Evolutionary conservation across 1,140 invertebrate species (phyloP).

Genomic region (Pseudomyrmex cubaensis): DNA sequence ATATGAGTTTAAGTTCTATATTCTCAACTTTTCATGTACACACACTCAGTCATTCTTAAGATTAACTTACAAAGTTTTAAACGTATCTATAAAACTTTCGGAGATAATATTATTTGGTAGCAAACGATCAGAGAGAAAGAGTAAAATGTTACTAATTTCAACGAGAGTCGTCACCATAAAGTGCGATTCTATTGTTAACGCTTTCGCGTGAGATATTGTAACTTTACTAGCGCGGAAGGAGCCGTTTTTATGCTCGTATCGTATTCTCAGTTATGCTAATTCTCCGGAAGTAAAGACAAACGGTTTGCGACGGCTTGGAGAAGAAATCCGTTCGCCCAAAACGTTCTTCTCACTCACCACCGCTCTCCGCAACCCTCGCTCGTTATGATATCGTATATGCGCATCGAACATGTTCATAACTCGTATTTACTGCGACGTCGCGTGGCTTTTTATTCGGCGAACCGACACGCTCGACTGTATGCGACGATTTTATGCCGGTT

Average conservation of each 20-base stretch:
- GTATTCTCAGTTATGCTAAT: constrained; percentile 82
- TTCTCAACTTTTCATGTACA: not conserved
- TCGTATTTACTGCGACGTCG: constrained; percentile 76
- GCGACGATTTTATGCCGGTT: constrained; percentile 82
- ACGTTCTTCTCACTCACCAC: not conserved
- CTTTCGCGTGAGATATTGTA: constrained; percentile 71
- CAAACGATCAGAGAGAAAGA: not conserved
- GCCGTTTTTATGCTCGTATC: constrained; percentile 77
- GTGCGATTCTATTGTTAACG: constrained; percentile 63
- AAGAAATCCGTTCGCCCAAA: not conserved
- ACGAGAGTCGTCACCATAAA: constrained; percentile 38
- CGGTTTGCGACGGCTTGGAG: not conserved
- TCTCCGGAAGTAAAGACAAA: constrained; percentile 64
- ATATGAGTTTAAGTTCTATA: not conserved
- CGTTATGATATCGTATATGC: constrained; percentile 52
- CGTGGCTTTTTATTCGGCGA: constrained; percentile 77
- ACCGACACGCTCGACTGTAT: constrained; percentile 67
- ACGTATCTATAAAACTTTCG: constrained; percentile 8
- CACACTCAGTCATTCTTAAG: not conserved
- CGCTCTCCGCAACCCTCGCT: constrained; percentile 4
- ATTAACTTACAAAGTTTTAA: constrained; percentile 5
- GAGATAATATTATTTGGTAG: constrained; percentile 2
- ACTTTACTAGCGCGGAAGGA: constrained; percentile 72
- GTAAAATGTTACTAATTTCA: constrained; percentile 70
- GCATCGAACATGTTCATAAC: constrained; percentile 83